Percentiles rank a stretch among this genome's conserved stretches.
Evolutionary conservation across 2,797 vertebrate species (phyloP).

Genomic region (Xyrichtys novacula): DNA sequence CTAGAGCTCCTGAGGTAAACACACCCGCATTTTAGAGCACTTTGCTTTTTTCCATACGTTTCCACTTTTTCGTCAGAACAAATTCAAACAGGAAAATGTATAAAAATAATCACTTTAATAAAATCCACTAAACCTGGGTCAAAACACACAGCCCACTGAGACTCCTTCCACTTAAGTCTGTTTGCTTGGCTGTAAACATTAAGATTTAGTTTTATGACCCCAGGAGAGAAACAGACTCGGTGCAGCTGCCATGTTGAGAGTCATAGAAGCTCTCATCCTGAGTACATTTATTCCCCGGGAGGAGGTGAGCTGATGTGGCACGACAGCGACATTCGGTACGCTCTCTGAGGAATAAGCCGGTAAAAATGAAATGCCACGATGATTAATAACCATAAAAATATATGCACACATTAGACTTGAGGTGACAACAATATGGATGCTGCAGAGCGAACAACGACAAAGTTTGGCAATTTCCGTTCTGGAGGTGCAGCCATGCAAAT

Average conservation of each 20-base stretch:
- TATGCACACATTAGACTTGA: constrained; percentile 45
- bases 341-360: constrained; percentile 51
- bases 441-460: constrained; percentile 42
- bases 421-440: constrained; percentile 48
- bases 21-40: too few relatives aligned
- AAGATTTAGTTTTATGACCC: constrained; percentile 43
- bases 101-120: constrained; percentile 1
- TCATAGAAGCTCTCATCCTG: constrained; percentile 47
- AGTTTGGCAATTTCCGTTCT: constrained; percentile 57
- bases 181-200: constrained; percentile 54
- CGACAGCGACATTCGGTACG: constrained; percentile 42
- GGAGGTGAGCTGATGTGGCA: constrained; percentile 38
- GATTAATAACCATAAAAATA: constrained; percentile 72
- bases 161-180: constrained; percentile 40
- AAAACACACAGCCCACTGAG: constrained; percentile 21
- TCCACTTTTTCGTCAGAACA: neutral
- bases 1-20: too few relatives aligned
- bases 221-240: constrained; percentile 34
- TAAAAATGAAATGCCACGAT: constrained; percentile 72
- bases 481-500: constrained; percentile 37
- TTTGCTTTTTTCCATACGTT: neutral
- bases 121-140: constrained; percentile 21
- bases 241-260: constrained; percentile 46
- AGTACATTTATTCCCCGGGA: constrained; percentile 62
- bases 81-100: neutral